Evolutionary conservation across 2,888 invertebrate genomes (phyloP).

Genomic region (Netelia virgata): DNA sequence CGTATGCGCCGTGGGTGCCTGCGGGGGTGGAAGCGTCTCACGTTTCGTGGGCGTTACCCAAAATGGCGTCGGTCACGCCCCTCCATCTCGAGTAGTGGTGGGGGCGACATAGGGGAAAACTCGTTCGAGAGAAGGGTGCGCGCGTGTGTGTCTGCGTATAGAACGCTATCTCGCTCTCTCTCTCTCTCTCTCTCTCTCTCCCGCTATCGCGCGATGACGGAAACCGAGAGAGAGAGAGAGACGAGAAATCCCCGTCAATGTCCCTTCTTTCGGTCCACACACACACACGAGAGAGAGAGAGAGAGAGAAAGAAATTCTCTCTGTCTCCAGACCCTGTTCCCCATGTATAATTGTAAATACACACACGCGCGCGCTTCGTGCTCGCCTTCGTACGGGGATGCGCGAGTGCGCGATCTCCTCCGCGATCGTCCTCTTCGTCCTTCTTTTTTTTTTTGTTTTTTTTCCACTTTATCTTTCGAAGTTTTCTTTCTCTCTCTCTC

Average conservation of each 20-base stretch:
- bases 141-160: conserved; percentile 64
- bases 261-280: conserved; percentile 57
- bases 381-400: conserved; percentile 33
- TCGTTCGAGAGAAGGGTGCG: conserved; percentile 71
- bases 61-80: conserved; percentile 82
- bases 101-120: conserved; percentile 79
- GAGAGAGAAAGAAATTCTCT: conserved; percentile 32
- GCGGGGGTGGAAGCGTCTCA: conserved; percentile 78
- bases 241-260: conserved; percentile 48
- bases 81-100: conserved; percentile 70
- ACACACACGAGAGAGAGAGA: conserved; percentile 17
- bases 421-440: conserved; percentile 23
- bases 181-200: conserved; percentile 55
- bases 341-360: conserved; percentile 64
- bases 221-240: conserved; percentile 40
- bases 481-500: too few species aligned
- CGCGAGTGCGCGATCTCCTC: conserved; percentile 43
- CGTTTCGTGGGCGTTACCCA: conserved; percentile 82
- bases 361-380: conserved; percentile 31
- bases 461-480: conserved; percentile 28
- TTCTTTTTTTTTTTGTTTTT: conserved; percentile 20
- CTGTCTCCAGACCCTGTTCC: too few species aligned
- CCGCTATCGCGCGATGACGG: conserved; percentile 61
- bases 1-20: conserved; percentile 69
- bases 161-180: conserved; percentile 67